phyloP scores from a whole-genome alignment of 1,140 invertebrate species.

The Chlorops oryzae region DNA sequence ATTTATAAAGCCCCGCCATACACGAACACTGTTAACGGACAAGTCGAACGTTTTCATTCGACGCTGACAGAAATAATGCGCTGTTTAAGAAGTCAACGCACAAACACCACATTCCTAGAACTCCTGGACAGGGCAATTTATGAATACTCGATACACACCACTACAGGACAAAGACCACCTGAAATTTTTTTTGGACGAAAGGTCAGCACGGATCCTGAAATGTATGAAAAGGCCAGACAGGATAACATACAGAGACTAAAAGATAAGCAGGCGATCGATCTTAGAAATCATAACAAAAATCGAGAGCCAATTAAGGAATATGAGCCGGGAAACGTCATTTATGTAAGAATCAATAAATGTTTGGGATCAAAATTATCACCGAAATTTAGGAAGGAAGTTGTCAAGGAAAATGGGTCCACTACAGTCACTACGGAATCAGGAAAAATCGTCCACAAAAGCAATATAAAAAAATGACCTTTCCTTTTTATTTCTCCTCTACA shows the following conservation, averaged over 20 bases:
- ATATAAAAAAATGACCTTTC: too few species aligned
- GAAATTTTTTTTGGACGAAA: conserved; percentile 7
- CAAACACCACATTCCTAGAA: conserved; percentile 2
- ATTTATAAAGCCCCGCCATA: too few species aligned
- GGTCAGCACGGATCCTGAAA: background rate
- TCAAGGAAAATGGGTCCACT: too few species aligned
- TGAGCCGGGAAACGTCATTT: conserved; percentile 4
- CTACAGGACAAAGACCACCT: conserved; percentile 4
- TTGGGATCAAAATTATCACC: conserved; percentile 7
- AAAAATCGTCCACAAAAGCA: too few species aligned
- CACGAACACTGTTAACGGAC: too few species aligned
- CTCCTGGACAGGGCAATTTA: conserved; percentile 7
- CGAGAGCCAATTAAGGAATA: background rate
- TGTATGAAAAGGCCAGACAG: background rate
- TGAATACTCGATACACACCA: conserved; percentile 11
- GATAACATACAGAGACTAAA: conserved; percentile 8
- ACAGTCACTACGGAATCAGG: too few species aligned
- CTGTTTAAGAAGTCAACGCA: conserved; percentile 7
- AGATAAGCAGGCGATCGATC: conserved; percentile 7
- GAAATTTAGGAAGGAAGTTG: background rate
- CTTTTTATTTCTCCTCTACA: too few species aligned
- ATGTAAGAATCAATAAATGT: conserved; percentile 7
- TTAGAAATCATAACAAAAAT: conserved; percentile 9
- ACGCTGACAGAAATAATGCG: conserved; percentile 16
- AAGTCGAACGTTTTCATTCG: conserved; percentile 17